Evolutionary conservation across 2,113 vertebrate genomes (phyloP), one percentile per base, ranked within the genome.

Genomic region (Calypte anna): DNA sequence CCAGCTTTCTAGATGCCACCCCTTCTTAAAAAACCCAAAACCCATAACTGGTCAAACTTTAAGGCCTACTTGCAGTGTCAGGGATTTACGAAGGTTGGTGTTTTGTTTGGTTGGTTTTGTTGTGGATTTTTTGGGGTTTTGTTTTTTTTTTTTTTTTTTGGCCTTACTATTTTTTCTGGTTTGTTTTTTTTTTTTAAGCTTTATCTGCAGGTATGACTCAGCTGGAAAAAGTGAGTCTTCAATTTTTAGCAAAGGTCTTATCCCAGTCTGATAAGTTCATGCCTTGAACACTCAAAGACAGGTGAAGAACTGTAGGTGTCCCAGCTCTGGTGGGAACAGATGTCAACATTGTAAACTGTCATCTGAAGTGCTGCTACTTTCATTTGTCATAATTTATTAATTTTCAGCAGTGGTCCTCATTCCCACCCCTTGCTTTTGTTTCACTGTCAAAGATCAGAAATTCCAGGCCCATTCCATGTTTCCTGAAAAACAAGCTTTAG

Each of bases 141-240:
- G 48, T 77, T 54, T 4, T 6, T 40, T 40, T 48, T 46, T 20
- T 18, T 48, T 48, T 48, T 48, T 48, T 73, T 64, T 69, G 43
- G 75, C 57, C 36, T 67, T 73, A 9, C 25, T 80, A 66, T 51
- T 92, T 79, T n/a, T 82, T 48, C 84, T 55, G 14, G 48, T 25
- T 54, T 74, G 55, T 54, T 77, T 58, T 5, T 7, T 58, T 5
- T 7, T 50, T 22, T 22, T 38, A 69, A 88, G 43, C 63, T 74
- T 74, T 75, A 93, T 94, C 48, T 91, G 55, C 67, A 21, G 10
- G 31, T 59, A 67, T 95, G 93, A 95, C 87, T 96, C 94, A 94
- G 66, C 86, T 92, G 93, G 92, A 93, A 97, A 94, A 84, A 91
- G 17, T 12, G 31, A 95, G 55, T 43, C 27, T 82, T 36, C 23